phyloP scores from a whole-genome alignment of 2,888 invertebrate genomes.

The Seira ritae region DNA sequence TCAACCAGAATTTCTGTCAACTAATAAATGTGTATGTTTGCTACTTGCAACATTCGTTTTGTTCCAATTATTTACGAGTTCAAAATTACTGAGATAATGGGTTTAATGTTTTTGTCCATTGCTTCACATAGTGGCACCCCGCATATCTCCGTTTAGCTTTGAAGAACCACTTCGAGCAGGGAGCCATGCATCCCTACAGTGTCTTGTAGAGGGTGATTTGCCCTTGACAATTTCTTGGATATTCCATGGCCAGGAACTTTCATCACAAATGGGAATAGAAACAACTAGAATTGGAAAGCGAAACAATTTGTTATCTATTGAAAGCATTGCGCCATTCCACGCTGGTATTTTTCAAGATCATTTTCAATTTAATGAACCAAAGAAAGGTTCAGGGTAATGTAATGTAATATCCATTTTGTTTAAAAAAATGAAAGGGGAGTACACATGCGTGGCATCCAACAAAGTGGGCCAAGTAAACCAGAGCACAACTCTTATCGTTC shows the following conservation, averaged over 20 bases:
- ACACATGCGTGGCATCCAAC: conserved; percentile 83
- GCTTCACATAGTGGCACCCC: conserved; percentile 77
- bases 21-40: too few relatives aligned
- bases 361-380: too few relatives aligned
- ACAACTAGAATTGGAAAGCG: conserved; percentile 78
- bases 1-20: too few relatives aligned
- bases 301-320: conserved; percentile 82
- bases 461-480: conserved; percentile 81
- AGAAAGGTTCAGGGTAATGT: background rate
- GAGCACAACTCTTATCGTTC: conserved; percentile 83
- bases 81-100: too few relatives aligned
- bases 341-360: too few relatives aligned
- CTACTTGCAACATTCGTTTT: too few relatives aligned
- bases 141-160: conserved; percentile 80
- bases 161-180: conserved; percentile 85
- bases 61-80: too few relatives aligned
- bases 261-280: conserved; percentile 78
- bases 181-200: conserved; percentile 83
- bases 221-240: conserved; percentile 87
- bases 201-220: conserved; percentile 86
- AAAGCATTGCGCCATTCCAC: conserved; percentile 82
- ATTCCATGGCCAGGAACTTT: conserved; percentile 81
- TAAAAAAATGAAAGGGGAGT: conserved; percentile 75
- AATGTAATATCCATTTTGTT: background rate
- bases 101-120: too few relatives aligned